Conservation (phyloP, 2,888 invertebrate genomes). For the Leptinotarsa rubiginosa region DNA sequence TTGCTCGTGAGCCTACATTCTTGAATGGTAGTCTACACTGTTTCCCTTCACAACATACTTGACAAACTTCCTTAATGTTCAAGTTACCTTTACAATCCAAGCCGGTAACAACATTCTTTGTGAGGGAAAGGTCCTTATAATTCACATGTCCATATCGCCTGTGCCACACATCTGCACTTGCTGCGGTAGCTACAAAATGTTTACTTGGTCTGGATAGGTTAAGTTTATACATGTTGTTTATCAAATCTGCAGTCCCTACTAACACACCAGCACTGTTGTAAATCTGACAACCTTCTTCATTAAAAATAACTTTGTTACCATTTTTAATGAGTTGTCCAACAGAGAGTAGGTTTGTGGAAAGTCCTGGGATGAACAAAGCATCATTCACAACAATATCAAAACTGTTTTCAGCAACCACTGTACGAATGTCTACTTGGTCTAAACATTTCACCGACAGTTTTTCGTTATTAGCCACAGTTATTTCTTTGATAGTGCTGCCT, state of each 20-base stretch:
- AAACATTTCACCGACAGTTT: constrained; percentile 26
- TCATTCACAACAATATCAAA: constrained; percentile 22
- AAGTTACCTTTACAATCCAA: constrained; percentile 13
- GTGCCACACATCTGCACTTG: constrained; percentile 33
- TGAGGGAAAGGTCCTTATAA: constrained; percentile 30
- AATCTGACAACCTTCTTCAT: constrained; percentile 43
- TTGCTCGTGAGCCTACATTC: constrained; percentile 29
- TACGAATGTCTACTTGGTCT: not conserved
- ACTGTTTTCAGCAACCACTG: too few species aligned
- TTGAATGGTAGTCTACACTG: constrained; percentile 24
- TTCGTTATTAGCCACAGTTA: constrained; percentile 33
- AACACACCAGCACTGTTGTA: constrained; percentile 39
- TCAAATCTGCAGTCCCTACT: constrained; percentile 14
- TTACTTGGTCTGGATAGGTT: constrained; percentile 23
- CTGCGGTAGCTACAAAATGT: constrained; percentile 22
- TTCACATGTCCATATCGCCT: constrained; percentile 38
- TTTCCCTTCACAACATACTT: constrained; percentile 31
- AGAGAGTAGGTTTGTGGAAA: constrained; percentile 50
- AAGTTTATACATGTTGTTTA: constrained; percentile 22
- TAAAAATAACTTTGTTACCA: constrained; percentile 46
- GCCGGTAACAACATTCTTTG: constrained; percentile 21
- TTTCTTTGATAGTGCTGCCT: constrained; percentile 27
- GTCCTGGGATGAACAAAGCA: constrained; percentile 43
- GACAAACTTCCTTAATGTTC: constrained; percentile 23
- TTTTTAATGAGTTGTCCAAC: constrained; percentile 48